phyloP scores from a whole-genome alignment of 2,113 vertebrate species.

The Arizona elegans region DNA sequence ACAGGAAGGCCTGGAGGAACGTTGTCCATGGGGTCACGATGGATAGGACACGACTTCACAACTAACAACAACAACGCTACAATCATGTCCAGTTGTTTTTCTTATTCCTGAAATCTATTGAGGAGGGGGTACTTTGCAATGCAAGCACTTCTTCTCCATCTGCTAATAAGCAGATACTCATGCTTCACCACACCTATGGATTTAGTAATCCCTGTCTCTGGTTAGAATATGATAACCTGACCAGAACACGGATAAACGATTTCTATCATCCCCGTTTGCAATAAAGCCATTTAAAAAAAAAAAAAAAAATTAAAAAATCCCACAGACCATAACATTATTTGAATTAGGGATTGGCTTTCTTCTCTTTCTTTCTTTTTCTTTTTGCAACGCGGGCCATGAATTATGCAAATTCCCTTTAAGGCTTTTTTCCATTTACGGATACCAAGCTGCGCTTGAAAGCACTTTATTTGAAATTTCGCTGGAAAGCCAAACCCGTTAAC shows the following conservation, averaged over 20 bases:
- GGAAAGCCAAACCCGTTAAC: conserved; percentile 2
- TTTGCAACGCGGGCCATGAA: background rate
- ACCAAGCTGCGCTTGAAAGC: background rate
- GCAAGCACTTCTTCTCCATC: background rate
- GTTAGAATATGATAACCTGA: background rate
- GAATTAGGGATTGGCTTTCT: background rate
- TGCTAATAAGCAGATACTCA: background rate
- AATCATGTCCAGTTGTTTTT: background rate
- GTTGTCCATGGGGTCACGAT: too few species aligned
- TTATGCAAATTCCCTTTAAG: background rate
- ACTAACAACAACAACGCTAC: too few species aligned
- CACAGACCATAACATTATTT: background rate
- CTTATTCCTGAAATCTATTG: background rate
- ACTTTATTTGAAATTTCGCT: background rate
- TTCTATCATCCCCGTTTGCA: background rate
- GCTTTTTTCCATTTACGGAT: background rate
- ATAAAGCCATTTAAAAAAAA: background rate
- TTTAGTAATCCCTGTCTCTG: background rate
- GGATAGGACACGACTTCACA: too few species aligned
- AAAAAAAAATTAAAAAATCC: background rate
- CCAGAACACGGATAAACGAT: background rate
- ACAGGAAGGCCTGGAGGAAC: too few species aligned
- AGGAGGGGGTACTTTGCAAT: background rate
- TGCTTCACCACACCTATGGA: background rate
- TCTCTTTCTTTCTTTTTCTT: background rate